Evolutionary conservation across 1,140 invertebrate species (phyloP).

Genomic region (Solen grandis): DNA sequence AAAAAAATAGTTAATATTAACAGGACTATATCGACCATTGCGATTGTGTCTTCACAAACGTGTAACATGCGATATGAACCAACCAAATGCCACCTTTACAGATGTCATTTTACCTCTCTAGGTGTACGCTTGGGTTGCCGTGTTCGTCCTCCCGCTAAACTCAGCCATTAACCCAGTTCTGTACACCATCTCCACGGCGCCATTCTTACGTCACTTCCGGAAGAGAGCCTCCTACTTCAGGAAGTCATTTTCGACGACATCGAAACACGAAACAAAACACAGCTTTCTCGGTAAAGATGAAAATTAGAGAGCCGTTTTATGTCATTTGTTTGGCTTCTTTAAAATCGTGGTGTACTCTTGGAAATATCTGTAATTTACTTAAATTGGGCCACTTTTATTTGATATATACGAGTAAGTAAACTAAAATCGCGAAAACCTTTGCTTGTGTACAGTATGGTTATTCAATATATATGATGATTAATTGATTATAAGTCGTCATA

Average conservation of each 20-base stretch:
- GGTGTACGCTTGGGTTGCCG: constrained; percentile 86
- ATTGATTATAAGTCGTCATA: neutral
- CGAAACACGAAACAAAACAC: constrained; percentile 53
- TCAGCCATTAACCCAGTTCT: constrained; percentile 89
- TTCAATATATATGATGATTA: neutral
- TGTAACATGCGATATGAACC: too few relatives aligned
- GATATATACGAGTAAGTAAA: neutral
- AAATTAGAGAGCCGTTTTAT: neutral
- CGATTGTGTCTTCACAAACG: too few relatives aligned
- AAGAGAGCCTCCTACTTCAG: constrained; percentile 70
- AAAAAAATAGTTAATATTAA: too few relatives aligned
- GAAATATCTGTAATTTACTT: neutral
- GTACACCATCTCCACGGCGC: constrained; percentile 87
- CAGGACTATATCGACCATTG: too few relatives aligned
- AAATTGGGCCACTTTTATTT: neutral
- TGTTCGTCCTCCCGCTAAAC: constrained; percentile 90
- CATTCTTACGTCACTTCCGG: constrained; percentile 72
- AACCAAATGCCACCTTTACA: too few relatives aligned
- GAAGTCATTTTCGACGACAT: constrained; percentile 70
- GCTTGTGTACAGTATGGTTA: neutral
- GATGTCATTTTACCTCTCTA: too few relatives aligned
- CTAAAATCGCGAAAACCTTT: constrained; percentile 4
- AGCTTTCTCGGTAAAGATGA: constrained; percentile 47
- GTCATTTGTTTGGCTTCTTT: neutral
- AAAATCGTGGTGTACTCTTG: neutral